Evolutionary conservation across 2,888 invertebrate genomes (phyloP).

Genomic region (Julus scandinavius): DNA sequence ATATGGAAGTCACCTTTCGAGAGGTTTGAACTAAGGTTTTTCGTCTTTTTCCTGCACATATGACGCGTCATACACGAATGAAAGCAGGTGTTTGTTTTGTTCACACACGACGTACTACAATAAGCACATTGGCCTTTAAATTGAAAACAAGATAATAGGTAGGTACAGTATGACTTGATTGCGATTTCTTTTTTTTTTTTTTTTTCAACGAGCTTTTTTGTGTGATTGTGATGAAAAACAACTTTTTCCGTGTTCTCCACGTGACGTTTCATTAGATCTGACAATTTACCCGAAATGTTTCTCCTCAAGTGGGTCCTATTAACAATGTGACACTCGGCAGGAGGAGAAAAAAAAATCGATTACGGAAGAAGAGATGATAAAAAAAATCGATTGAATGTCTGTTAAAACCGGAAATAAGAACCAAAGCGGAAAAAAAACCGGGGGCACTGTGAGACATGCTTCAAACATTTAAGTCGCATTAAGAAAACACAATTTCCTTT

Average conservation of each 20-base stretch:
- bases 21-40: too few relatives aligned
- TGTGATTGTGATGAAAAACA: conserved; percentile 3
- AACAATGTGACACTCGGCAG: conserved; percentile 6
- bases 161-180: conserved; percentile 2
- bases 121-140: neutral
- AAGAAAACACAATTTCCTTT: conserved; percentile 31
- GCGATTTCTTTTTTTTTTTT: neutral
- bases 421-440: neutral
- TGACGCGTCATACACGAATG: neutral
- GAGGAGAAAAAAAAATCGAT: neutral
- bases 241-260: neutral
- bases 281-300: conserved; percentile 29
- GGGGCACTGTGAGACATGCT: neutral
- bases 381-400: conserved; percentile 26
- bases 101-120: neutral
- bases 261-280: neutral
- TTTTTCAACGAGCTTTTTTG: neutral
- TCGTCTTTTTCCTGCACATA: neutral
- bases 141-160: conserved; percentile 10
- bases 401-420: conserved; percentile 23
- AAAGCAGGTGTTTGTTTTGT: neutral
- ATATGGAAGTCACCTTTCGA: too few relatives aligned
- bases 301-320: conserved; percentile 30
- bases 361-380: conserved; percentile 7
- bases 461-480: conserved; percentile 18